Evolutionary conservation across 2,113 vertebrate species (phyloP), one percentile per base, ranked within the genome.

Genomic region (Abramis brama): DNA sequence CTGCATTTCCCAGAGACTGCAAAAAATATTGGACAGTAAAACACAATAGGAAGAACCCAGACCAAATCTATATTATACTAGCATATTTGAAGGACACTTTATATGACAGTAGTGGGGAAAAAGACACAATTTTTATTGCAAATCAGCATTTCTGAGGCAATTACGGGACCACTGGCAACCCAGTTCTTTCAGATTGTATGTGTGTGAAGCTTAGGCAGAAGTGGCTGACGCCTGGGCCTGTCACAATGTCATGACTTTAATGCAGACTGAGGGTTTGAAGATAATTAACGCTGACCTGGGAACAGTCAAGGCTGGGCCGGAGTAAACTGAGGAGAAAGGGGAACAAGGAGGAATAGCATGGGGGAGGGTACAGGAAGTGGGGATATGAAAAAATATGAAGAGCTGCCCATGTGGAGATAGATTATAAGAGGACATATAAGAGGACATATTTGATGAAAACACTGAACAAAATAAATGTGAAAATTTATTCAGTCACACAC

Each of bases 161-260:
- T 83, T 43, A 87, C 66, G 23, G 15, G 21, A 52, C 80, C 43
- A 60, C 10, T 13, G 23, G 33, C 75, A 87, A 84, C 86, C 82
- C 57, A 84, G 66, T 75, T 87, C 86, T 84, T 84, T 87, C 82
- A 87, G 86, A 84, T 80, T 50, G 9, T 43, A 85, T 81, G 77
- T 33, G 45, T 85, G 77, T 68, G 36, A 80, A 79, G 57, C 25
- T 45, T n/a, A 43, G 23, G 82, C 36, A 39, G 23, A 13, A 21
- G 12, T 76, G 77, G 68, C 33, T 74, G 57, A 50, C 13, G 57
- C 50, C 78, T 52, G 25, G 47, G 57, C 15, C 39, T 73, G 81
- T 78, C 21, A 25, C 17, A 12, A 43, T 12, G 19, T 50, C n/a
- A 17, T 87, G 33, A 87, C 52, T 39, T 80, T 19, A 75, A 78